phyloP scores from a whole-genome alignment of 2,888 invertebrate genomes.

The Drosophila monieri region DNA sequence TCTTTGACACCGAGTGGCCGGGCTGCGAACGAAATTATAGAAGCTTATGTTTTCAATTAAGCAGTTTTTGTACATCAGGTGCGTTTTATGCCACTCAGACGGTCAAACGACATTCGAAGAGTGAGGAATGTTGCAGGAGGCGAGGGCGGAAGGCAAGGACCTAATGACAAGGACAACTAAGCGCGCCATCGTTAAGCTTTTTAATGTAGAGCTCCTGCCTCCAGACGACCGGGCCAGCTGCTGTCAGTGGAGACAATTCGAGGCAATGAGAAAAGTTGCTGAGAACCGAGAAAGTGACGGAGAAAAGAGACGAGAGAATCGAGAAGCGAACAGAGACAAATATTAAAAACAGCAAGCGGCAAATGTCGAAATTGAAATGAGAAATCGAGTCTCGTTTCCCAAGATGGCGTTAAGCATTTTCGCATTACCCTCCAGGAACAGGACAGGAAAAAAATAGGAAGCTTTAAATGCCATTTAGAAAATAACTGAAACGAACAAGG shows the following conservation, averaged over 20 bases:
- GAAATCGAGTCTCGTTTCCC: conserved; percentile 41
- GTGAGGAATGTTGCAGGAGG: not conserved
- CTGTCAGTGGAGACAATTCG: conserved; percentile 54
- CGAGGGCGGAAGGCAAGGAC: conserved; percentile 3
- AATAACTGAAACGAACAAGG: not conserved
- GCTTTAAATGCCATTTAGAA: not conserved
- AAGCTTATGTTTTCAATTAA: conserved; percentile 79
- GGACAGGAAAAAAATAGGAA: not conserved
- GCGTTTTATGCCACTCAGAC: conserved; percentile 68
- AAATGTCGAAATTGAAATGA: conserved; percentile 53
- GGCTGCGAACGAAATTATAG: conserved; percentile 63
- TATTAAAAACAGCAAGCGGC: conserved; percentile 56
- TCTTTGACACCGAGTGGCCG: conserved; percentile 42
- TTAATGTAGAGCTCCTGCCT: conserved; percentile 58
- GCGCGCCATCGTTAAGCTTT: conserved; percentile 59
- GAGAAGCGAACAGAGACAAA: conserved; percentile 29
- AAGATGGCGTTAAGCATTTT: conserved; percentile 24
- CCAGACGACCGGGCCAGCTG: conserved; percentile 55
- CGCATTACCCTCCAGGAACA: not conserved
- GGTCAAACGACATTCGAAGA: conserved; percentile 29
- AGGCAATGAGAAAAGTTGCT: conserved; percentile 43
- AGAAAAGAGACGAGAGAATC: conserved; percentile 5
- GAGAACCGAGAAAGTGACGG: conserved; percentile 24
- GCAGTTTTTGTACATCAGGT: conserved; percentile 75
- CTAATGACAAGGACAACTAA: conserved; percentile 53